Conservation (phyloP, 2,113 vertebrate species). For the Epinephelus fuscoguttatus region DNA sequence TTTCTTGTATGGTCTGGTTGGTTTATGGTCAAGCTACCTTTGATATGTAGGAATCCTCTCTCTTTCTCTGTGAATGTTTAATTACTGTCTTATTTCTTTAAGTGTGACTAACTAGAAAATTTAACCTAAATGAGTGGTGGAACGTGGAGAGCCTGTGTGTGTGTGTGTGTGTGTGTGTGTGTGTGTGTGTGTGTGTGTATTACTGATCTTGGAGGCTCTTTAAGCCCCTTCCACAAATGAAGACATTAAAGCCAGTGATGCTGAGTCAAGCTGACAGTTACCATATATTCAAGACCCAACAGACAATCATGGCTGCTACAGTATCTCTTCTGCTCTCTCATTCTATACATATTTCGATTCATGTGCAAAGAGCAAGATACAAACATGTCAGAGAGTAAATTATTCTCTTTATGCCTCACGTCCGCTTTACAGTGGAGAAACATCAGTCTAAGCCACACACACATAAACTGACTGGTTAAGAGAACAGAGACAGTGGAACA, state of each 20-base stretch:
- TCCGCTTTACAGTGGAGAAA: not conserved
- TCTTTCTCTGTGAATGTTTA: not conserved
- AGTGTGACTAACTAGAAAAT: not conserved
- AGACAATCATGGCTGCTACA: not conserved
- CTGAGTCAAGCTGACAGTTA: slow-evolving; percentile 21
- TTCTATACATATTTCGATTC: not conserved
- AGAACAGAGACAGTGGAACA: slow-evolving; percentile 11
- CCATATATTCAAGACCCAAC: slow-evolving; percentile 17
- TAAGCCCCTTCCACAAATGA: slow-evolving; percentile 13
- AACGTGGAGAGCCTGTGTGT: not conserved
- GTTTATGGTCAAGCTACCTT: not conserved
- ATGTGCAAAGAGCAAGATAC: slow-evolving; percentile 11
- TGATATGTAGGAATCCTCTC: not conserved
- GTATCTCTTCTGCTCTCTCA: not conserved
- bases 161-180: not conserved
- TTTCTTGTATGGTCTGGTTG: not conserved
- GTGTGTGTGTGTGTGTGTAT: not conserved
- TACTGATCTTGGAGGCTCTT: slow-evolving; percentile 10
- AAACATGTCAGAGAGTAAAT: slow-evolving; percentile 20
- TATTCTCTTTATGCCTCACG: not conserved
- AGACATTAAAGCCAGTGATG: slow-evolving; percentile 23
- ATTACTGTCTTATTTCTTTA: slow-evolving; percentile 2
- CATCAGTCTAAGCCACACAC: not conserved
- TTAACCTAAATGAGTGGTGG: slow-evolving; percentile 2
- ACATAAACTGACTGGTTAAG: not conserved